phyloP scores from a whole-genome alignment of 2,113 vertebrate species.

The Hemichromis elongatus region DNA sequence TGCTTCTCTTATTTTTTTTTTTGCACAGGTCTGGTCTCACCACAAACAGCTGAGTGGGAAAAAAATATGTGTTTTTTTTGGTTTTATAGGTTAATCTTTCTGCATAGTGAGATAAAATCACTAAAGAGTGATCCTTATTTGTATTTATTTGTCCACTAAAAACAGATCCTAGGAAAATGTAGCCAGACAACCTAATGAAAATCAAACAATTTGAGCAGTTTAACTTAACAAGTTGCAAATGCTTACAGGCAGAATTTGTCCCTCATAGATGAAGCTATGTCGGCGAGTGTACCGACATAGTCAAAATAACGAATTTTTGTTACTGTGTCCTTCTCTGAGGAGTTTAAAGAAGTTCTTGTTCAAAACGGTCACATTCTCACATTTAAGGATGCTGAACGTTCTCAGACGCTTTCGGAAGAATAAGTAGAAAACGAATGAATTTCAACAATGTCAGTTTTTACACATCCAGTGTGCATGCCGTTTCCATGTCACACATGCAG shows the following conservation, averaged over 20 bases:
- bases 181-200: background rate
- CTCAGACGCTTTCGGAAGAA: background rate
- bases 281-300: background rate
- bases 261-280: background rate
- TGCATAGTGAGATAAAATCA: background rate
- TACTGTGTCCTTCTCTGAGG: background rate
- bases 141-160: background rate
- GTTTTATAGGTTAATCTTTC: background rate
- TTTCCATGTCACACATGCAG: background rate
- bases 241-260: background rate
- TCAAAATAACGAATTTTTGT: background rate
- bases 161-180: background rate
- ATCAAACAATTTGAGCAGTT: background rate
- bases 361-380: rapidly evolving
- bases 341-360: background rate
- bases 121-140: background rate
- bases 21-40: background rate
- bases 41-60: background rate
- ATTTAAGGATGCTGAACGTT: background rate
- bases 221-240: background rate
- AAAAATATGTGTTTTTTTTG: background rate
- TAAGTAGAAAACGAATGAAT: background rate
- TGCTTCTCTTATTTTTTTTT: background rate
- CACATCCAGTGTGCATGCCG: rapidly evolving
- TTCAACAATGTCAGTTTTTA: background rate